A percentile compares a stretch with the other conserved stretches of the same genome.
Conservation (phyloP, 2,797 vertebrate species). For the Tachyglossus aculeatus region DNA sequence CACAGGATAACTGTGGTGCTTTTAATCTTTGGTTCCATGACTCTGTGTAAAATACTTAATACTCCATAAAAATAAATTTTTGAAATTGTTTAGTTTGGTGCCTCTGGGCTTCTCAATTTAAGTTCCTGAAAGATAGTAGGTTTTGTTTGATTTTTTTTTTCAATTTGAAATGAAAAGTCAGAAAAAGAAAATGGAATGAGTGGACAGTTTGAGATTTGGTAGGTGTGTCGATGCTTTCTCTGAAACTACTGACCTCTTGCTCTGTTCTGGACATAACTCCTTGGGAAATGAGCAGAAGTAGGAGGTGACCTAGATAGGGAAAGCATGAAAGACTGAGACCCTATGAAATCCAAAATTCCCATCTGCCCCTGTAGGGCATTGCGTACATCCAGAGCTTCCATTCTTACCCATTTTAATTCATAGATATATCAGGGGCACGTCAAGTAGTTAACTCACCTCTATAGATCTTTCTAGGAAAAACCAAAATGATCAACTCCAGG, state of each 20-base stretch:
- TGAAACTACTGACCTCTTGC: not conserved
- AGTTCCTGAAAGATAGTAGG: not conserved
- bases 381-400: constrained; percentile 30
- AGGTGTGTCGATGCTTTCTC: not conserved
- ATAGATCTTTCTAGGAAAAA: constrained; percentile 56
- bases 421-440: constrained; percentile 48
- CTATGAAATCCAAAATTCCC: constrained; percentile 7
- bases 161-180: not conserved
- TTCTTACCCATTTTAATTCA: constrained; percentile 55
- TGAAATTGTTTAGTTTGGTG: not conserved
- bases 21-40: too few species aligned
- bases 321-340: not conserved
- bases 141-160: constrained; percentile 10
- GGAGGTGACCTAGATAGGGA: not conserved
- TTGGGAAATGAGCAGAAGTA: constrained; percentile 6
- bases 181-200: not conserved
- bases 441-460: constrained; percentile 58
- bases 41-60: too few species aligned
- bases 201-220: constrained; percentile 7
- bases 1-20: too few species aligned
- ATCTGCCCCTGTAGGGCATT: not conserved
- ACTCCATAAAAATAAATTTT: too few species aligned
- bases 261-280: not conserved
- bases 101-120: not conserved
- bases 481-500: constrained; percentile 68